These are phyloP conservation scores for Microcaecilia unicolor DNA, from an alignment of 2,797 vertebrate genomes.

Conservation along the genomic window DNA sequence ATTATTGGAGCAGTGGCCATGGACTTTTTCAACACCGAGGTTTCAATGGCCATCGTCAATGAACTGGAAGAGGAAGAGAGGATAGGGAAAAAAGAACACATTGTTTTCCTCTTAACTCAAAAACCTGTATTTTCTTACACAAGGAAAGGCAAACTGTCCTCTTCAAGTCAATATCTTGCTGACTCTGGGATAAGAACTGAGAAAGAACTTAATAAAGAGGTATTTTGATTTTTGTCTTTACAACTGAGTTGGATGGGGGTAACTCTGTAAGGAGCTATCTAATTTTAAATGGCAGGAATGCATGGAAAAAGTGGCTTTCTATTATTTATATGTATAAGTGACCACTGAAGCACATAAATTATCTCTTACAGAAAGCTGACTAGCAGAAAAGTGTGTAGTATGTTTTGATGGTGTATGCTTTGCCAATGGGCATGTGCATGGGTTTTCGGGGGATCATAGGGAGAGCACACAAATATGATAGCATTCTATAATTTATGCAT, in stretches of 20 bases:
- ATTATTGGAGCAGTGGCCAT: constrained; percentile 61
- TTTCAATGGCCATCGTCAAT: constrained; percentile 66
- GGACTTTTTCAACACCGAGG: constrained; percentile 66
- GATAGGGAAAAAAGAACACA: constrained; percentile 60
- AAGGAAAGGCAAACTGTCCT: constrained; percentile 21
- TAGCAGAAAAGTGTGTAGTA: no score
- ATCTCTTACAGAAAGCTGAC: no score
- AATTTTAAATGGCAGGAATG: neutral
- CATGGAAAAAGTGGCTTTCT: no score
- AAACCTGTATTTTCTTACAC: constrained; percentile 36
- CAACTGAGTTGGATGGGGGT: no score
- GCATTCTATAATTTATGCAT: no score
- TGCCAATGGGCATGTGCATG: no score
- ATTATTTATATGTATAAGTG: no score
- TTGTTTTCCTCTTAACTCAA: constrained; percentile 59
- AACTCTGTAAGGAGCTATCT: no score
- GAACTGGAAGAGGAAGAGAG: constrained; percentile 57
- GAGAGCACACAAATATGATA: no score
- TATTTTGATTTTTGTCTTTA: constrained; percentile 10
- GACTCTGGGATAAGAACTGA: constrained; percentile 11
- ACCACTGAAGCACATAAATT: no score
- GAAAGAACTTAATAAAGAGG: constrained; percentile 36
- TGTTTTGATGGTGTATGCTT: neutral
- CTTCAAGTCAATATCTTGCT: constrained; percentile 5
- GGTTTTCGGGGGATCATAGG: no score